These are phyloP conservation scores for Aldrovandia affinis DNA, from an alignment of 2,797 vertebrate species.

Conservation along the genomic window DNA sequence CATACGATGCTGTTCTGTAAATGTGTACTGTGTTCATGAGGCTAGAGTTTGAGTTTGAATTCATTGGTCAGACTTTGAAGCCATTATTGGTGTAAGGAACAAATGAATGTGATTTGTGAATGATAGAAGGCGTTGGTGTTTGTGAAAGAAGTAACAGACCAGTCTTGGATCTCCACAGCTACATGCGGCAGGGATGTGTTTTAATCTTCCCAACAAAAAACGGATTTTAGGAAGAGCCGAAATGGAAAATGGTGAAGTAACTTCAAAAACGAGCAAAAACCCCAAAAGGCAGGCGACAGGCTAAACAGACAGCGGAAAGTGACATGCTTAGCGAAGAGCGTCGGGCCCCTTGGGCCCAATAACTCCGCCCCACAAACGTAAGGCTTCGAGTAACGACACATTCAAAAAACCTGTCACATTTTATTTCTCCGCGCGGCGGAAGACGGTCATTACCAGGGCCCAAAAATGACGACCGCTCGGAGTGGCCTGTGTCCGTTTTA, in stretches of 20 bases:
- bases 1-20: not conserved
- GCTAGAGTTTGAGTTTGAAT: not conserved
- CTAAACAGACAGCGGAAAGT: slow-evolving; percentile 64
- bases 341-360: slow-evolving; percentile 70
- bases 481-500: slow-evolving; percentile 56
- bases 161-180: not conserved
- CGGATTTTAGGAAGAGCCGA: slow-evolving; percentile 38
- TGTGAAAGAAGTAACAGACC: not conserved
- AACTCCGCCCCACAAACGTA: too few relatives aligned
- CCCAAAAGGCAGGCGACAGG: slow-evolving; percentile 56
- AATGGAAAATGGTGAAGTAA: not conserved
- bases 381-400: slow-evolving; percentile 52
- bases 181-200: too few relatives aligned
- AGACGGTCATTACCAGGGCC: too few relatives aligned
- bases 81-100: slow-evolving; percentile 22
- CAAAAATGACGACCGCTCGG: slow-evolving; percentile 48
- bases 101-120: slow-evolving; percentile 36
- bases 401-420: slow-evolving; percentile 53
- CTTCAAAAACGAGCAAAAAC: not conserved
- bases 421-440: slow-evolving; percentile 45
- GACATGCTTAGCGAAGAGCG: slow-evolving; percentile 62
- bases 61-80: slow-evolving; percentile 22
- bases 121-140: not conserved
- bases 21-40: not conserved
- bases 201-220: slow-evolving; percentile 45